phyloP scores from a whole-genome alignment of 2,797 vertebrate genomes.

The Pantherophis vulpinus region DNA sequence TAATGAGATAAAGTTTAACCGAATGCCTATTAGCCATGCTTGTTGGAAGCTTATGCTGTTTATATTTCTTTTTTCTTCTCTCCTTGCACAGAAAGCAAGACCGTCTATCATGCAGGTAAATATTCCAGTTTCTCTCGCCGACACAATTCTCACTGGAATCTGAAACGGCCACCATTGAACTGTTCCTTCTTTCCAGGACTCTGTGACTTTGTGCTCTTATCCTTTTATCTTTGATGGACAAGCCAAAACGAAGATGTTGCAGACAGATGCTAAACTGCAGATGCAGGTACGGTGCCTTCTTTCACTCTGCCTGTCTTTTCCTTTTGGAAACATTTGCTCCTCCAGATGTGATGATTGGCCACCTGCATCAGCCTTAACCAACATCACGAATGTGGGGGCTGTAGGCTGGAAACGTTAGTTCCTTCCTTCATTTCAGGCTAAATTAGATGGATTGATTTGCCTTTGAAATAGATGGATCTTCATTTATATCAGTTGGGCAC shows the following conservation, averaged over 20 bases:
- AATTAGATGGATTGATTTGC: neutral
- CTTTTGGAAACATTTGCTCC: no score
- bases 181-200: slow-evolving; percentile 74
- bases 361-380: neutral
- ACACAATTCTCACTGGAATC: slow-evolving; percentile 4
- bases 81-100: slow-evolving; percentile 82
- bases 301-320: neutral
- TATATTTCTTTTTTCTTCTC: neutral
- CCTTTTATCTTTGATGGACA: slow-evolving; percentile 96
- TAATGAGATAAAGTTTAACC: neutral
- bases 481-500: neutral
- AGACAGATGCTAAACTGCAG: slow-evolving; percentile 95
- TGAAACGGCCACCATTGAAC: neutral
- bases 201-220: slow-evolving; percentile 94
- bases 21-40: neutral
- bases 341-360: neutral
- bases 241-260: slow-evolving; percentile 98
- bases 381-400: neutral
- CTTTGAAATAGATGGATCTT: neutral
- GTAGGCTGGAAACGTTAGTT: neutral
- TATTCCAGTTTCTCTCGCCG: slow-evolving; percentile 17
- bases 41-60: neutral
- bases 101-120: slow-evolving; percentile 88
- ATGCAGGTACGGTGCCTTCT: slow-evolving; percentile 84
- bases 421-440: neutral